Evolutionary conservation across 1,140 invertebrate species (phyloP).

Genomic region (Anoplolepis gracilipes): DNA sequence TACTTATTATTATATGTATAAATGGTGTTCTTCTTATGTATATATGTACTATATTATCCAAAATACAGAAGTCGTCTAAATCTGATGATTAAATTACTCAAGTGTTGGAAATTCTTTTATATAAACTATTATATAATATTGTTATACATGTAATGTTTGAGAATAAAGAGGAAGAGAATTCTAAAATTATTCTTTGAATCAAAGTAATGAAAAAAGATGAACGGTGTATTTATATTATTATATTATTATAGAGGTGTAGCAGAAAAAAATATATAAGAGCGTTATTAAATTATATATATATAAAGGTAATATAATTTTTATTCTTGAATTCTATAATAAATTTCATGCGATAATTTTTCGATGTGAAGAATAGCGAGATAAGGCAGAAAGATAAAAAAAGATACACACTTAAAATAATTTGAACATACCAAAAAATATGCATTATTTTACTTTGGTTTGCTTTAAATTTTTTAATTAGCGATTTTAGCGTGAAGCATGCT

Average conservation of each 20-base stretch:
- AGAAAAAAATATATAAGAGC: not conserved
- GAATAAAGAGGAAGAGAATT: not conserved
- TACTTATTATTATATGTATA: conserved; percentile 32
- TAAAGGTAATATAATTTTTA: not conserved
- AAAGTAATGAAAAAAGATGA: conserved; percentile 7
- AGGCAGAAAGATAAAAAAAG: not conserved
- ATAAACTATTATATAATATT: not conserved
- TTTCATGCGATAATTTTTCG: not conserved
- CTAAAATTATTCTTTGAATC: not conserved
- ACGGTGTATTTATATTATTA: not conserved
- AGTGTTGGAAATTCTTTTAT: not conserved
- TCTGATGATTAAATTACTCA: conserved; percentile 26
- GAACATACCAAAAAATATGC: conserved; percentile 22
- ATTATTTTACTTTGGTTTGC: conserved; percentile 21
- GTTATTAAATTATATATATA: not conserved
- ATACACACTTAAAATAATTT: conserved; percentile 36
- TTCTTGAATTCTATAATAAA: not conserved
- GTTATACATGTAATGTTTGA: not conserved
- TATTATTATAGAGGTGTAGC: conserved; percentile 3
- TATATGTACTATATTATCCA: conserved; percentile 40
- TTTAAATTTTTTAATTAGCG: conserved; percentile 40
- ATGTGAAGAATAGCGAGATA: conserved; percentile 13
- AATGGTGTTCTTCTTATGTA: conserved; percentile 49
- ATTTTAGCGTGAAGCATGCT: conserved; percentile 31
- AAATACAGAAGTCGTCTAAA: conserved; percentile 30